Evolutionary conservation across 92 coral and sea anemone genomes (phyloP), one percentile per base, ranked within the genome.

Genomic region (Pocillopora grandis): DNA sequence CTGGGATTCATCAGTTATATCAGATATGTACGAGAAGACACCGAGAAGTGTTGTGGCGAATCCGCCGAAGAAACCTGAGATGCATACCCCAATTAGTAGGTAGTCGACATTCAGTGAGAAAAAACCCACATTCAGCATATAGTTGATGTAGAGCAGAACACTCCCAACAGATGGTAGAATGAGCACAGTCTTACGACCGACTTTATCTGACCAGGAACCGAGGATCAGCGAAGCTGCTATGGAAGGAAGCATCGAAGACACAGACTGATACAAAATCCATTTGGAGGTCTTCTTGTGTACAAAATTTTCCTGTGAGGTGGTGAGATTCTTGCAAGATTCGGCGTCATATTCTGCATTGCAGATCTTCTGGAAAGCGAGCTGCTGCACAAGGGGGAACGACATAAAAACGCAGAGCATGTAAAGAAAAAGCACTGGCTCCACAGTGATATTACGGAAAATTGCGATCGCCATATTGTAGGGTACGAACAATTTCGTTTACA

Each of bases 201-300:
- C 95, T 81, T 80, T 81, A 80, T 96, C 98, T 56, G 98, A 96
- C 98, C 98, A 96, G 8, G 98, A 94, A 18, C 98, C 98, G 61
- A 87, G 78, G 20, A 92, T 86, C 71, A 96, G 90, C 15, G 96
- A 92, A 0, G 95, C 83, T 10, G 66, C 87, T 20, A 96, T 78
- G 56, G 98, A 96, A 19, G 98, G 98, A 66, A 96, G 31, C 5
- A 88, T 72, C 35, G 86, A 57, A 19, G 91, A 87, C 36, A 94
- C 75, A 1, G 99, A 80, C 70, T 96, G 95, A 64, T 96, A 90
- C 23, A 90, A 52, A 67, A 96, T 94, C 98, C 98, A 96, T 59
- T 89, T 64, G 48, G 98, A 96, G 57, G 98, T 96, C 27, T 71
- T 79, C 17, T 78, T 75, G 36, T 91, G 96, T n/a, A 94, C 96